Evolutionary conservation across 1,140 invertebrate species (phyloP).

Genomic region (Notospermus geniculatus): DNA sequence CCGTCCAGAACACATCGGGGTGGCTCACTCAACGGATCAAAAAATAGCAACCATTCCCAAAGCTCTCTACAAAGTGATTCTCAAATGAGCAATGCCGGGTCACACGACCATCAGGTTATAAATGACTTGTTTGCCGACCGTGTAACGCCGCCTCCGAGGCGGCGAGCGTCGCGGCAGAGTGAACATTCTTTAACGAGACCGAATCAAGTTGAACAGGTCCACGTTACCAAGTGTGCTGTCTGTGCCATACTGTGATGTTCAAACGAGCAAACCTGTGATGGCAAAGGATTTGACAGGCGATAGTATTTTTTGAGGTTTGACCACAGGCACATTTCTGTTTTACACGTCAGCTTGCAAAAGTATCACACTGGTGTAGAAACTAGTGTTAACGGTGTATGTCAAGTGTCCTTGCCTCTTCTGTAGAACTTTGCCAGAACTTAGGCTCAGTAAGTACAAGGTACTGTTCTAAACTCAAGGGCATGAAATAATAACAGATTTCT

Average conservation of each 20-base stretch:
- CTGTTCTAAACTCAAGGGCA: too few relatives aligned
- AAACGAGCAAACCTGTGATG: too few relatives aligned
- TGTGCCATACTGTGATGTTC: slow-evolving; percentile 30
- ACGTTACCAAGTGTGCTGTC: slow-evolving; percentile 37
- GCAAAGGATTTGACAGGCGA: too few relatives aligned
- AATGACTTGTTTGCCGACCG: background rate
- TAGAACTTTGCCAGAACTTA: too few relatives aligned
- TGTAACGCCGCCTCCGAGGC: background rate
- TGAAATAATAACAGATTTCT: too few relatives aligned
- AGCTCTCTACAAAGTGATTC: background rate
- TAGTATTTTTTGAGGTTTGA: too few relatives aligned
- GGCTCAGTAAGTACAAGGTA: too few relatives aligned
- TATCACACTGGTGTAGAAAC: too few relatives aligned
- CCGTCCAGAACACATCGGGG: slow-evolving; percentile 23
- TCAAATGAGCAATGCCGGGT: background rate
- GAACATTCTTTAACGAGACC: background rate
- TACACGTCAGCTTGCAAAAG: too few relatives aligned
- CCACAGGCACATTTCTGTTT: too few relatives aligned
- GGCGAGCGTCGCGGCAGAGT: background rate
- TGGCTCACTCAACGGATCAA: slow-evolving; percentile 20
- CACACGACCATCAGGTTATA: background rate
- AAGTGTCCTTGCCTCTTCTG: too few relatives aligned
- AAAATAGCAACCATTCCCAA: background rate
- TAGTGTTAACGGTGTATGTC: too few relatives aligned
- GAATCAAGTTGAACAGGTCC: slow-evolving; percentile 24